Conservation (phyloP, 2,797 vertebrate genomes). For the Tenualosa ilisha region DNA sequence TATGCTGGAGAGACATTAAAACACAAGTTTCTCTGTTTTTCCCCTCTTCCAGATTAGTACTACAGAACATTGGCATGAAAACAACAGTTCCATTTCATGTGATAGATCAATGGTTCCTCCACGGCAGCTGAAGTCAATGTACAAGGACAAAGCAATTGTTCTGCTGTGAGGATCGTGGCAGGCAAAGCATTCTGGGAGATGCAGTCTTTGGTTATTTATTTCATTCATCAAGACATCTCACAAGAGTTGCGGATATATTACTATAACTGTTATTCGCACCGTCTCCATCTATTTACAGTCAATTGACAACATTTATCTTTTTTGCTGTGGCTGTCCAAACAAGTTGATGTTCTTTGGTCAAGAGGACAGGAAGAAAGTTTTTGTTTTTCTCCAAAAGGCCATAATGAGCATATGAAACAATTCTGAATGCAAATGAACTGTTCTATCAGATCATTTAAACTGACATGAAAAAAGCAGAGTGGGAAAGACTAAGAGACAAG, state of each 20-base stretch:
- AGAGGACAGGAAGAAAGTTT: background rate
- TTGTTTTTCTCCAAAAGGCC: background rate
- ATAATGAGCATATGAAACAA: constrained; percentile 1
- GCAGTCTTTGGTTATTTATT: constrained; percentile 34
- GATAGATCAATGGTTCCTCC: constrained; percentile 16
- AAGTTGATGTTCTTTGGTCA: background rate
- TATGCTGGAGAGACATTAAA: background rate
- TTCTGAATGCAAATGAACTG: constrained; percentile 10
- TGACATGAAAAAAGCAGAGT: constrained; percentile 3
- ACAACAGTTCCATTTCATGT: constrained; percentile 37
- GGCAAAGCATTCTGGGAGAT: constrained; percentile 35
- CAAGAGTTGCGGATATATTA: constrained; percentile 52
- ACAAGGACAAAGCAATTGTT: background rate
- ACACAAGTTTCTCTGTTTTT: background rate
- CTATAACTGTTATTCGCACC: constrained; percentile 47
- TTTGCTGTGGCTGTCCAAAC: constrained; percentile 5
- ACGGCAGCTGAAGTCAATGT: constrained; percentile 16
- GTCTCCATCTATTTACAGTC: constrained; percentile 60
- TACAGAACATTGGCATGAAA: constrained; percentile 35
- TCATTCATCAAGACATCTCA: constrained; percentile 25
- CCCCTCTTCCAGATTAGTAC: background rate
- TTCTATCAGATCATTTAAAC: constrained; percentile 3
- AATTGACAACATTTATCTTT: constrained; percentile 14
- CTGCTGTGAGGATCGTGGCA: background rate
- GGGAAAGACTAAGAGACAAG: constrained; percentile 15